phyloP scores from a whole-genome alignment of 2,113 vertebrate species.

The Microcebus lehilahytsara region DNA sequence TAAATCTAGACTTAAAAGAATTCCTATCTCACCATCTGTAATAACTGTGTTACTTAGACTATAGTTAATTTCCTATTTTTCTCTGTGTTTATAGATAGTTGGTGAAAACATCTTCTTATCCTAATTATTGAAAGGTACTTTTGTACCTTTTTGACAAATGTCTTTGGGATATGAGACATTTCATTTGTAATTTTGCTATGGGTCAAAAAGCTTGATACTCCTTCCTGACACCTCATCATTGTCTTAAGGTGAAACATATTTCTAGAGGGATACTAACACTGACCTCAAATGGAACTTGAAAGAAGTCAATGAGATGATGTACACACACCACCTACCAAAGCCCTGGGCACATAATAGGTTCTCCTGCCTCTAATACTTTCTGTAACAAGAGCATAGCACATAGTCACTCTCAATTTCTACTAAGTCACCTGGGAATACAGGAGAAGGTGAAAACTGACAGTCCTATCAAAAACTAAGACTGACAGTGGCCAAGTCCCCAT shows the following conservation, averaged over 20 bases:
- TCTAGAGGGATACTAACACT: background rate
- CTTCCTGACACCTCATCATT: background rate
- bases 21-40: background rate
- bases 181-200: background rate
- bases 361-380: background rate
- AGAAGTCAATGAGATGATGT: background rate
- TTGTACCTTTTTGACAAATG: background rate
- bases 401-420: background rate
- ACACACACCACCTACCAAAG: background rate
- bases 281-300: background rate
- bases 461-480: background rate
- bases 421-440: background rate
- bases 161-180: background rate
- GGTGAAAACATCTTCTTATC: background rate
- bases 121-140: background rate
- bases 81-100: background rate
- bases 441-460: background rate
- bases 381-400: background rate
- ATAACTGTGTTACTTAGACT: background rate
- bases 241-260: background rate
- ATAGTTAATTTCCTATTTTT: background rate
- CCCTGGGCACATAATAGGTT: background rate
- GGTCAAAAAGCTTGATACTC: background rate
- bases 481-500: background rate
- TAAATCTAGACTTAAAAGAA: conserved; percentile 41